Evolutionary conservation across 2,888 invertebrate genomes (phyloP), one percentile per base, ranked within the genome.

Genomic region (Conistra vaccinii): DNA sequence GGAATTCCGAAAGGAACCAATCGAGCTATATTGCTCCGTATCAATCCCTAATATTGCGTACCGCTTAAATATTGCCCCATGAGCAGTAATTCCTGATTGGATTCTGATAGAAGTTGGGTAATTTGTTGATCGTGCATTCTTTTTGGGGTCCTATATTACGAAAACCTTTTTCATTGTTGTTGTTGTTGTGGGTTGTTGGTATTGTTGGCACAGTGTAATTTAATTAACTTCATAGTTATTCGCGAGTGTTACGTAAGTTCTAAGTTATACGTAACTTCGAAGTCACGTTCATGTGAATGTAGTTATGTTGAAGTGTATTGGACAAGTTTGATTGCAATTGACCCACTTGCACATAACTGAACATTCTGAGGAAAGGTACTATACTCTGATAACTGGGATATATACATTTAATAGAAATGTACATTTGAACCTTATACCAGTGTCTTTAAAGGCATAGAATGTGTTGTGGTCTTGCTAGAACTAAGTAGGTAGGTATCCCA

Each of bases 71-170:
- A 76, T 66, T 68, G 26, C 42, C 2, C 35, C 26, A 45, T 70
- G 55, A 77, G 55, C 73, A 69, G 29, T 69, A 26, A 51, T 73
- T 65, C 61, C 26, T 72, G 71, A 84, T 76, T 76, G 58, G 53
- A 73, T 75, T 68, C 23, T 51, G 32, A 48, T 63, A 51, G 29
- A 68, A 76, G 3, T 61, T 61, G 14, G 29, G 14, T 78, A 69
- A 72, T 63, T 73, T 35, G 26, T 61, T 57, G 39, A 20, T 39
- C 10, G 14, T 17, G 23, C 2, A 10, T 57, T 35, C 14, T n/a
- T 67, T 45, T 61, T 20, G 35, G 6, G 39, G 17, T 81, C 20
- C 17, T 17, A n/a, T 69, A 61, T 53, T 51, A 12, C 1, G 23
- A 9, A 35, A 48, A 48, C 20, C 48, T 48, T 20, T 48, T 48